These are phyloP conservation scores for Gastracanthus pulcherrimus DNA, from an alignment of 2,888 invertebrate species.

Conservation along the genomic window DNA sequence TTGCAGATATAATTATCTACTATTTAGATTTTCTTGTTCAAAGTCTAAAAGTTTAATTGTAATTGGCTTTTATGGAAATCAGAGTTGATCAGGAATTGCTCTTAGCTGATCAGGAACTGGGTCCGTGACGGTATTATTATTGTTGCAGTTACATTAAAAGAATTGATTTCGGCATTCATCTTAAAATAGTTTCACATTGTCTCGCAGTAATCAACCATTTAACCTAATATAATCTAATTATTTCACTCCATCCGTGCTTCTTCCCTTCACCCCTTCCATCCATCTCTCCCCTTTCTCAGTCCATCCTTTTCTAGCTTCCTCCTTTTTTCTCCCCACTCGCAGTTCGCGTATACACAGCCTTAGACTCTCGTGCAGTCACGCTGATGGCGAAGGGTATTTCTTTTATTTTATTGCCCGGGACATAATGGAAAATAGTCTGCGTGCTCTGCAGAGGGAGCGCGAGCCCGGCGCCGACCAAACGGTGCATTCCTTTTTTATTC, in stretches of 20 bases:
- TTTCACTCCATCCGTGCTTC: background rate
- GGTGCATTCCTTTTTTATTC: slow-evolving; percentile 36
- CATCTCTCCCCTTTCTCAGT: slow-evolving; percentile 39
- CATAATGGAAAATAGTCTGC: slow-evolving; percentile 70
- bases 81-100: too few relatives aligned
- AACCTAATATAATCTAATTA: background rate
- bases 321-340: background rate
- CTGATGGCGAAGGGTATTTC: slow-evolving; percentile 67
- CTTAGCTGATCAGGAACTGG: too few relatives aligned
- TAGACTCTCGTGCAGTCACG: slow-evolving; percentile 51
- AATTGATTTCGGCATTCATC: too few relatives aligned
- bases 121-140: too few relatives aligned
- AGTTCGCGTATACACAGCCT: slow-evolving; percentile 42
- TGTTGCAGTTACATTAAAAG: too few relatives aligned
- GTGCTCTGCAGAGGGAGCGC: slow-evolving; percentile 56
- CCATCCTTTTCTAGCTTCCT: background rate
- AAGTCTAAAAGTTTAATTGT: too few relatives aligned
- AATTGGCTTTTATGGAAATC: too few relatives aligned
- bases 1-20: too few relatives aligned
- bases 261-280: background rate
- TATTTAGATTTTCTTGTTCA: too few relatives aligned
- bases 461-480: slow-evolving; percentile 28
- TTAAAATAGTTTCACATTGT: background rate
- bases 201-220: background rate
- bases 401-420: slow-evolving; percentile 73